phyloP scores from a whole-genome alignment of 2,888 invertebrate species.

The Lamellibrachia satsuma region DNA sequence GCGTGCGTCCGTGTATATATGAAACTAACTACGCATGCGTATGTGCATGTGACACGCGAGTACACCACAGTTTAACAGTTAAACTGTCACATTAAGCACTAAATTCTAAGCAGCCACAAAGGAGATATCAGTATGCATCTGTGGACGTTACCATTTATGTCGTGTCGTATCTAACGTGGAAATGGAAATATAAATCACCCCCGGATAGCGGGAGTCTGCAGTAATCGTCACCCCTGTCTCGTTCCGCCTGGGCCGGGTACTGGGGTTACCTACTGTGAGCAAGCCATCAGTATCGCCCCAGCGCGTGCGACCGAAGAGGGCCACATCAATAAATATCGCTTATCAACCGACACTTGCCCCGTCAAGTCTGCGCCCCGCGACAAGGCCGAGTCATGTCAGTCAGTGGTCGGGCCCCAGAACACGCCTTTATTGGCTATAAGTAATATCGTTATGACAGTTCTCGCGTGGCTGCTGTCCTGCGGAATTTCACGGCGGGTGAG shows the following conservation, averaged over 20 bases:
- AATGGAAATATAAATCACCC: not conserved
- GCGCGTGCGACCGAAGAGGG: not conserved
- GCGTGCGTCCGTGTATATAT: not conserved
- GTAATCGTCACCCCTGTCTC: not conserved
- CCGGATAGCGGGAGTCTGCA: not conserved
- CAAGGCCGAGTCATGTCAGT: not conserved
- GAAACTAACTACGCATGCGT: not conserved
- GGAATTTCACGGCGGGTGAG: not conserved
- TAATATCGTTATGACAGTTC: not conserved
- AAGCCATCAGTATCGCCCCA: not conserved
- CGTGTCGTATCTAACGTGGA: not conserved
- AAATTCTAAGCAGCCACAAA: not conserved
- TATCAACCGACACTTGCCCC: not conserved
- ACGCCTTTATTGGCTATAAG: slow-evolving; percentile 3
- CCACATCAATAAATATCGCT: not conserved
- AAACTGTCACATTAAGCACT: not conserved
- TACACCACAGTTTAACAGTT: not conserved
- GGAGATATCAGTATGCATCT: not conserved
- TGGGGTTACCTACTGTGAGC: not conserved
- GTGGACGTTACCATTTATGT: not conserved
- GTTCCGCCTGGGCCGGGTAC: not conserved
- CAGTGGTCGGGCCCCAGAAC: not conserved
- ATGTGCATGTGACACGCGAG: too few species aligned
- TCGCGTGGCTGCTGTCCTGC: not conserved
- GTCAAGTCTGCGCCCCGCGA: not conserved